Evolutionary conservation across 2,888 invertebrate species (phyloP).

Genomic region (Drosophila peninsularis): DNA sequence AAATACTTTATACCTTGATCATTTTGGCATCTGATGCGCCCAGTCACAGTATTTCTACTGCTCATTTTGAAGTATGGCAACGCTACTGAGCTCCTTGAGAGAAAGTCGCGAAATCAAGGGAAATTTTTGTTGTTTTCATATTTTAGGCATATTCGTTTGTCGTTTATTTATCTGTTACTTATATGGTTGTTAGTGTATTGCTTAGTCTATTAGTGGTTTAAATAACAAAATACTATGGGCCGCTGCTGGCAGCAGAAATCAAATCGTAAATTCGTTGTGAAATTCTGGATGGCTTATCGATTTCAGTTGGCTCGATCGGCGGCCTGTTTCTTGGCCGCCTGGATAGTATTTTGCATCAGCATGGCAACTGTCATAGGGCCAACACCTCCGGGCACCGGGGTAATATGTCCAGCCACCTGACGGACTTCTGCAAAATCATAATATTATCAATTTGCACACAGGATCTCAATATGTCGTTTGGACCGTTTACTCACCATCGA

Average conservation of each 20-base stretch:
- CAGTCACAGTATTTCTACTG: not conserved
- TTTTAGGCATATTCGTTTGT: constrained; percentile 8
- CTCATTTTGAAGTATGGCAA: constrained; percentile 18
- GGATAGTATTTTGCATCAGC: constrained; percentile 95
- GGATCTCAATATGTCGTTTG: not conserved
- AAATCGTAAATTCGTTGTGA: constrained; percentile 31
- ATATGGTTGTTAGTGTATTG: constrained; percentile 14
- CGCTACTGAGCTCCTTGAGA: constrained; percentile 5
- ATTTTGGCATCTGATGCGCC: not conserved
- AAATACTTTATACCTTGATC: not conserved
- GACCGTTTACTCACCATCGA: constrained; percentile 87
- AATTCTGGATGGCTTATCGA: not conserved
- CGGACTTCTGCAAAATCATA: constrained; percentile 87
- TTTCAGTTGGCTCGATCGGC: constrained; percentile 3
- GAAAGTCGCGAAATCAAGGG: not conserved
- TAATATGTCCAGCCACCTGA: constrained; percentile 92
- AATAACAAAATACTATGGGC: constrained; percentile 59
- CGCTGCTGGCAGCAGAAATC: constrained; percentile 18
- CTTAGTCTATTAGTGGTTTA: constrained; percentile 43
- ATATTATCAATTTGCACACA: not conserved
- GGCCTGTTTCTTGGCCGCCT: constrained; percentile 87
- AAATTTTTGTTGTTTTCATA: not conserved
- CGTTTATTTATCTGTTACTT: constrained; percentile 19
- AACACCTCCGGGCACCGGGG: constrained; percentile 96
- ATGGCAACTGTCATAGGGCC: constrained; percentile 98